A percentile compares a stretch with the other conserved stretches of the same genome.
These are phyloP conservation scores for Drosophila elegans DNA, from an alignment of 1,140 invertebrate genomes.

Conservation along the genomic window DNA sequence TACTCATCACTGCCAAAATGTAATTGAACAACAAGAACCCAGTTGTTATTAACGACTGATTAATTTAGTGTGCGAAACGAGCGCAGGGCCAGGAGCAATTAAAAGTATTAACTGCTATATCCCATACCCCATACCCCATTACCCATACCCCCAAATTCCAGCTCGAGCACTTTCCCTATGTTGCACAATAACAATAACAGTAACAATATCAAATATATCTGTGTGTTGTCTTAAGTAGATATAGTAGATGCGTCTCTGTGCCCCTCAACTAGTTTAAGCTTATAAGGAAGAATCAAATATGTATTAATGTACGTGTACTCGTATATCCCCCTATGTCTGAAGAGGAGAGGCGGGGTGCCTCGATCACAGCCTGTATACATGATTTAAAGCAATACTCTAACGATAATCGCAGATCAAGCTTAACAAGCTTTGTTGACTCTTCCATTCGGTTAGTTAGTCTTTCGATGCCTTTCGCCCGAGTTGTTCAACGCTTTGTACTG, in stretches of 20 bases:
- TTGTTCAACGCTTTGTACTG: slow-evolving; percentile 65
- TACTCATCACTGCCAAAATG: slow-evolving; percentile 78
- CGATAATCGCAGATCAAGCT: slow-evolving; percentile 57
- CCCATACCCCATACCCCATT: too few species aligned
- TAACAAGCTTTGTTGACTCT: slow-evolving; percentile 42
- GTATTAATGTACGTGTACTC: slow-evolving; percentile 14
- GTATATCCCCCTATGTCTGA: slow-evolving; percentile 6
- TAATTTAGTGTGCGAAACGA: slow-evolving; percentile 34
- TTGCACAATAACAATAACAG: slow-evolving; percentile 26
- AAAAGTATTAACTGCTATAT: slow-evolving; percentile 2
- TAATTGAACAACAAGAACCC: slow-evolving; percentile 47
- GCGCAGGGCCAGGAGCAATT: slow-evolving; percentile 3
- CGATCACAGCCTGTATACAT: slow-evolving; percentile 20
- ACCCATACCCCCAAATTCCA: background rate
- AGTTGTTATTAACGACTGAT: slow-evolving; percentile 75
- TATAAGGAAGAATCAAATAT: slow-evolving; percentile 41
- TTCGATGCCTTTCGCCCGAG: slow-evolving; percentile 50
- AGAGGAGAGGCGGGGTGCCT: background rate
- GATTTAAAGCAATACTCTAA: slow-evolving; percentile 70
- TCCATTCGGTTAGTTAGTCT: slow-evolving; percentile 45
- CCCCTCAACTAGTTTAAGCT: slow-evolving; percentile 52
- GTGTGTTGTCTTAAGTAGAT: slow-evolving; percentile 39
- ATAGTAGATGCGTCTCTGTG: slow-evolving; percentile 30
- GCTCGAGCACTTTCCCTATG: slow-evolving; percentile 18
- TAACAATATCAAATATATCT: slow-evolving; percentile 40